Evolutionary conservation across 2,113 vertebrate species (phyloP).

Genomic region (Garra rufa): DNA sequence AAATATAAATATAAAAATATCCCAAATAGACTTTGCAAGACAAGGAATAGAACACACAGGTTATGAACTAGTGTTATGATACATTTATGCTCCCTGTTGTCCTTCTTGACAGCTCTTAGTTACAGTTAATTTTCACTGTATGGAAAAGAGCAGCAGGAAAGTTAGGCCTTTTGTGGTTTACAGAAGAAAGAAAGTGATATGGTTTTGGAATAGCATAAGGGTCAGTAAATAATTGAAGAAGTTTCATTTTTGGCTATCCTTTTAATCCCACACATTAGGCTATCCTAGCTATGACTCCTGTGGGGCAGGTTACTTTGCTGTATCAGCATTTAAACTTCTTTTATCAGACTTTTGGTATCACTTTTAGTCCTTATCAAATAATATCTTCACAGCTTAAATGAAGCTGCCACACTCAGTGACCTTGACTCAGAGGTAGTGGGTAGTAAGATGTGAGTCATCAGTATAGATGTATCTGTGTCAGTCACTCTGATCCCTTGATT

Average conservation of each 20-base stretch:
- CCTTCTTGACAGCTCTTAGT: neutral
- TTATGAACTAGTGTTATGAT: neutral
- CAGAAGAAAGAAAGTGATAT: neutral
- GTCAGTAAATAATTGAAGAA: neutral
- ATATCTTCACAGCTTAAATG: neutral
- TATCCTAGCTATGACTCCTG: neutral
- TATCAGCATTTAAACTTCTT: slow-evolving; percentile 7
- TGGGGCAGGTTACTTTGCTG: neutral
- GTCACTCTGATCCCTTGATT: neutral
- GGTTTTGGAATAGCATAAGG: neutral
- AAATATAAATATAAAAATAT: neutral
- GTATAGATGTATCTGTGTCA: neutral
- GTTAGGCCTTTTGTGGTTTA: neutral
- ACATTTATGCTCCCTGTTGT: neutral
- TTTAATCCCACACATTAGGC: neutral
- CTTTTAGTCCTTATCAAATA: slow-evolving; percentile 1
- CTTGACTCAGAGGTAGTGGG: neutral
- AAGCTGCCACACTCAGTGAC: neutral
- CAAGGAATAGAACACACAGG: neutral
- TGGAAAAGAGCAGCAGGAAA: neutral
- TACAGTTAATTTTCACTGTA: neutral
- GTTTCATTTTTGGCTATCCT: neutral
- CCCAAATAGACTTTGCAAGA: neutral
- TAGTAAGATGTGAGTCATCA: neutral
- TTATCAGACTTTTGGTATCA: slow-evolving; percentile 8